phyloP scores from a whole-genome alignment of 2,888 invertebrate species.

The Tethea ocularis region DNA sequence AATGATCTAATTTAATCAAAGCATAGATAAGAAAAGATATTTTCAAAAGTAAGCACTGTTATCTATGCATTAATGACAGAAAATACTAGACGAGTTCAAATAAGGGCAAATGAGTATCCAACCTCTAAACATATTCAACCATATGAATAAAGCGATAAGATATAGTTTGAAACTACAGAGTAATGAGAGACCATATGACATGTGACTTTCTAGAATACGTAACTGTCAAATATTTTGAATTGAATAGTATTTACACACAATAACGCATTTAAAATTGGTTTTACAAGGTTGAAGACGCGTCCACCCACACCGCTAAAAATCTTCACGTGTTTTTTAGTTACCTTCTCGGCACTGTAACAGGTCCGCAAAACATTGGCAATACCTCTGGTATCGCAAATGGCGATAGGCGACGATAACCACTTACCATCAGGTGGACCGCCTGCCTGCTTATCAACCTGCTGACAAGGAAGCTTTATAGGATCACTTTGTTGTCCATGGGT shows the following conservation, averaged over 20 bases:
- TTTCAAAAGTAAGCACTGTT: not conserved
- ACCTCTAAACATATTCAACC: not conserved
- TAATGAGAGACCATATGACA: not conserved
- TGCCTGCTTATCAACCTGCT: no score
- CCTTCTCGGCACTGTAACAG: no score
- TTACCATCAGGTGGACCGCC: no score
- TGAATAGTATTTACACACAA: not conserved
- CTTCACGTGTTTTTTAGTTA: no score
- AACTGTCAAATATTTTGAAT: not conserved
- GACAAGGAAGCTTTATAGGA: no score
- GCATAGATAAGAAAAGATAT: not conserved
- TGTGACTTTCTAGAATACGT: not conserved
- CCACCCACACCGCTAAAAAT: no score
- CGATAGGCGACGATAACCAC: no score
- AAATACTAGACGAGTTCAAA: not conserved
- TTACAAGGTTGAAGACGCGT: no score
- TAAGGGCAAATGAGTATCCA: not conserved
- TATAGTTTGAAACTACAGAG: not conserved
- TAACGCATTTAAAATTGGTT: not conserved
- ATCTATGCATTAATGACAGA: not conserved
- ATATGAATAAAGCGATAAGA: not conserved
- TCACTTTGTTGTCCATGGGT: no score
- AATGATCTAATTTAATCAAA: no score
- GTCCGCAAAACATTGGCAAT: no score
- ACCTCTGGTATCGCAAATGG: no score